Conservation (phyloP, 1,140 invertebrate genomes). For the Acromyrmex echinatior region DNA sequence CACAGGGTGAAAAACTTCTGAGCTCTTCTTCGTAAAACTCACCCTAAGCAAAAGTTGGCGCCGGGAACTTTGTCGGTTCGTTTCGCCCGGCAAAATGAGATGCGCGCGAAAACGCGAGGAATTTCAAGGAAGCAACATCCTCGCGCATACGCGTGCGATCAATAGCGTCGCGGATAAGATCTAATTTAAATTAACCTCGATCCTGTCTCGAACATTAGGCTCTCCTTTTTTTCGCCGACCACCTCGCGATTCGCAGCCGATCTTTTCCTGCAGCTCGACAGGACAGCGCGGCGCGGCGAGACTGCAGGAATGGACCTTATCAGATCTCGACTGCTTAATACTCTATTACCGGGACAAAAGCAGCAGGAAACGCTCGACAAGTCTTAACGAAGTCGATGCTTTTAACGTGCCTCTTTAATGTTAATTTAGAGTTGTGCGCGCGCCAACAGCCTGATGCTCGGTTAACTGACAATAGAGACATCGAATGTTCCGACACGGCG, state of each 20-base stretch:
- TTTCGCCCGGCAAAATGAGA: constrained; percentile 37
- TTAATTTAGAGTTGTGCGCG: constrained; percentile 65
- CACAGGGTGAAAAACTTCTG: constrained; percentile 60
- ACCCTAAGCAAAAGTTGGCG: constrained; percentile 50
- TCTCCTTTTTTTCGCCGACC: background rate
- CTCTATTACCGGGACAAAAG: constrained; percentile 75
- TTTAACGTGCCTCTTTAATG: constrained; percentile 65
- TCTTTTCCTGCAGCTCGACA: constrained; percentile 9
- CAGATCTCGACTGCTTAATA: constrained; percentile 72
- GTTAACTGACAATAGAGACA: constrained; percentile 64
- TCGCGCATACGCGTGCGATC: constrained; percentile 58
- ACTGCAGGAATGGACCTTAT: constrained; percentile 68
- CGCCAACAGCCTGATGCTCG: constrained; percentile 12
- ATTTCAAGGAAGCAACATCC: constrained; percentile 8
- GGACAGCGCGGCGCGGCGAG: background rate
- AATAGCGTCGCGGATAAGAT: constrained; percentile 72
- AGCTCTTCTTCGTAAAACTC: constrained; percentile 60
- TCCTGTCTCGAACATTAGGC: constrained; percentile 17
- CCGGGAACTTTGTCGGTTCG: constrained; percentile 42
- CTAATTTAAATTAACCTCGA: constrained; percentile 72
- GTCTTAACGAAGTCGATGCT: constrained; percentile 74
- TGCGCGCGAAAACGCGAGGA: constrained; percentile 52
- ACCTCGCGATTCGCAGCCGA: background rate
- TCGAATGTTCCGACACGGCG: constrained; percentile 41
- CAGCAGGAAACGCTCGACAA: constrained; percentile 64